Evolutionary conservation across 2,797 vertebrate genomes (phyloP), one percentile per base, ranked within the genome.

Genomic region (Sparidentex hasta): DNA sequence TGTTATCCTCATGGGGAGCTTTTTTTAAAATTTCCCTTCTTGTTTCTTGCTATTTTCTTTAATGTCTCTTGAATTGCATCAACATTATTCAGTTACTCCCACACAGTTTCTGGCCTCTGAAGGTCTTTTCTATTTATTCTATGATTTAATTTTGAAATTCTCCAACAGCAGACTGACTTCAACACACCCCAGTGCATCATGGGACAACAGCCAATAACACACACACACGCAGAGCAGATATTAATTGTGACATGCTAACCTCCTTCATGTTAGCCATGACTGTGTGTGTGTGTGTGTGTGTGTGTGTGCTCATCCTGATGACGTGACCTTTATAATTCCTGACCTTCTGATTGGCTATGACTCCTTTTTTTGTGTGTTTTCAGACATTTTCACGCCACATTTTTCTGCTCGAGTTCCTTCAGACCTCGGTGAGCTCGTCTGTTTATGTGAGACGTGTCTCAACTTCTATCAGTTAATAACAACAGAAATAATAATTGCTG

Each of bases 261-360:
- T 43, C 43, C 43, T 43, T 13, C 13, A 12, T 43, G 43, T 12
- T 12, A 43, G 41, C 44, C 5, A 6, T 46, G 44, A 46, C 13
- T 46, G 11, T 38, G 55, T 23, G 20, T 54, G 46, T 27, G 59
- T 64, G 23, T n/a, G 57, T 71, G 12, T 55, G 27, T 20, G 38
- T 46, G 27, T 33, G 20, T 38, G 68, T 50, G 44, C 20, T 52
- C 44, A 43, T 43, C 51, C 43, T 41, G 74, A 41, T 76, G 17
- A 57, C 16, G 2, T 50, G 67, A 57, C 33, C 33, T 51, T 12
- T 57, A 50, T 68, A 41, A 63, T 27, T 56, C 29, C 27, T n/a
- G 33, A 25, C 1, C 3, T 18, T 55, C 23, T 11, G 14, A 57
- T 48, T 23, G 43, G 25, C 20, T 51, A 8, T 2, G 0, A 3